Conservation (phyloP, 1,140 invertebrate genomes). For the Temnothorax curvispinosus region DNA sequence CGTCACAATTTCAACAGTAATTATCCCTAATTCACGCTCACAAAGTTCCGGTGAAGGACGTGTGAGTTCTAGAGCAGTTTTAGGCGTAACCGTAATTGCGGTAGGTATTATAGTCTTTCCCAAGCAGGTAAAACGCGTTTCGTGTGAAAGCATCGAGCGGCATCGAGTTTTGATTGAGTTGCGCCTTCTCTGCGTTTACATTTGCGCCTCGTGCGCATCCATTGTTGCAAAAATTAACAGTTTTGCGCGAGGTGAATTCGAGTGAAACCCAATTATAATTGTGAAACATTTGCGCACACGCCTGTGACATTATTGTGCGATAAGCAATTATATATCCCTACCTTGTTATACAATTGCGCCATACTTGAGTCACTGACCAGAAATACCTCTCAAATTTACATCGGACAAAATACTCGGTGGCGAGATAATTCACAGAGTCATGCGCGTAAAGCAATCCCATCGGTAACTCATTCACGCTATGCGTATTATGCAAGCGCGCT, state of each 20-base stretch:
- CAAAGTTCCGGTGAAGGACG: constrained; percentile 41
- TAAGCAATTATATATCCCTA: constrained; percentile 5
- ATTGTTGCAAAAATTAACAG: constrained; percentile 9
- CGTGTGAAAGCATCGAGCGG: not conserved
- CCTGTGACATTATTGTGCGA: not conserved
- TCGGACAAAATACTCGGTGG: not conserved
- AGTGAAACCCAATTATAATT: not conserved
- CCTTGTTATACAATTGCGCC: not conserved
- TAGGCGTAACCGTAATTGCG: constrained; percentile 27
- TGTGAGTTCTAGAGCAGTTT: not conserved
- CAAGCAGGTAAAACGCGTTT: not conserved
- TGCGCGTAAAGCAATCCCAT: not conserved
- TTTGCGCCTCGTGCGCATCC: not conserved
- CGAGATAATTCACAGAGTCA: constrained; percentile 39
- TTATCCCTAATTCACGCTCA: constrained; percentile 47
- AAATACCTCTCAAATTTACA: constrained; percentile 32
- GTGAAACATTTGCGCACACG: not conserved
- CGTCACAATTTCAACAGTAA: constrained; percentile 56
- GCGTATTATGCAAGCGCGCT: not conserved
- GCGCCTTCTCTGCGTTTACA: not conserved
- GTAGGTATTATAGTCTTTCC: constrained; percentile 15
- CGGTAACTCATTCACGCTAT: constrained; percentile 18
- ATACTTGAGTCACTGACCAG: not conserved
- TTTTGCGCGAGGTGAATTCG: not conserved
- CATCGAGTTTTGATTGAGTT: not conserved